Conservation (phyloP, 2,113 vertebrate genomes). For the Cynocephalus volans region DNA sequence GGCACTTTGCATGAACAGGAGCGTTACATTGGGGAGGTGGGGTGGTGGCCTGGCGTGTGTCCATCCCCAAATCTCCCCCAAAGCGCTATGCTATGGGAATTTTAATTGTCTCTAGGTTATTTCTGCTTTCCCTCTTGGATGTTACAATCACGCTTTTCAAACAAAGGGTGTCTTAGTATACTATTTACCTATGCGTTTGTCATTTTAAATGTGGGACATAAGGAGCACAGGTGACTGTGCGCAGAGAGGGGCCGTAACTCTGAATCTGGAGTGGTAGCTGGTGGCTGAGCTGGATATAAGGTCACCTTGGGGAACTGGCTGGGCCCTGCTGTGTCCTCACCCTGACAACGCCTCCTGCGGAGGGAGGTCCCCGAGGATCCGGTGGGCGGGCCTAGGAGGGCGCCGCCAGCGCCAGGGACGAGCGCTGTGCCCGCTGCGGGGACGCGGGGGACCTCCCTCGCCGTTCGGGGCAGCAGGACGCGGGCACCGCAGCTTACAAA, state of each 20-base stretch:
- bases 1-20: constrained; percentile 69
- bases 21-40: neutral
- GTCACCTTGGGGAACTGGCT: neutral
- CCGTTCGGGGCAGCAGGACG: neutral
- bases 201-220: neutral
- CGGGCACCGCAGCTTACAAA: neutral
- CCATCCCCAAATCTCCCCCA: neutral
- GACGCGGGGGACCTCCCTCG: too few species aligned
- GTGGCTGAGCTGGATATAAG: neutral
- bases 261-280: neutral
- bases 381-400: neutral
- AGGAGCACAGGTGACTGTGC: accelerated
- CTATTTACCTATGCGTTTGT: neutral
- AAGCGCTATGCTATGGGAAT: neutral
- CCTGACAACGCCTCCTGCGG: neutral
- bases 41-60: neutral
- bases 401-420: too few species aligned
- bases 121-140: neutral
- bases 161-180: neutral
- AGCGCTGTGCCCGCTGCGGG: neutral
- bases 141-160: neutral
- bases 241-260: neutral
- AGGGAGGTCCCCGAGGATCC: neutral
- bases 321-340: neutral
- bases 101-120: neutral